Evolutionary conservation across 2,888 invertebrate genomes (phyloP), one percentile per base, ranked within the genome.

Genomic region (Andrena fulva): DNA sequence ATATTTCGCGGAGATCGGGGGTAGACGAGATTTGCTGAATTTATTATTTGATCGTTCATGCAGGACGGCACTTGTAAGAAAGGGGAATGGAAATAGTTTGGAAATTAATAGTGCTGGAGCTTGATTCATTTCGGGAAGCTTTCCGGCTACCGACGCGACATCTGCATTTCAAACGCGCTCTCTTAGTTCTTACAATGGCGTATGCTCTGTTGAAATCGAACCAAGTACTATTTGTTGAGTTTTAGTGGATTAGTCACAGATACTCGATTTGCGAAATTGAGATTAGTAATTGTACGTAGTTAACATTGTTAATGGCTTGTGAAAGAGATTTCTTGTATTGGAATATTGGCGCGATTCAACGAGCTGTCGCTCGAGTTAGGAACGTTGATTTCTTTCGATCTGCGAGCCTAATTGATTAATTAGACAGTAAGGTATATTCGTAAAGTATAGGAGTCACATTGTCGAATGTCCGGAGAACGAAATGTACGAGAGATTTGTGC

Each of bases 81-180:
- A 60, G 6, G 59, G 27, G 20, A 24, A 20, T 20, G 56, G 27
- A 56, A 56, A 27, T 16, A 27, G 60, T 12, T 2, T n/a, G 20
- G 56, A 16, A 59, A 1, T 10, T 1, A 3, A 12, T 63, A 62
- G 62, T 29, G 6, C 35, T 56, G 31, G 8, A 50, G 60, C 64
- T 56, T 72, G 69, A 75, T 76, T 69, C 69, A 66, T 76, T 67
- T 74, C 27, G 54, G 69, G 60, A 76, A 70, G 84, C 64, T 76
- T 84, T 84, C 84, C 84, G 84, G 84, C 79, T 66, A 70, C 71
- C 20, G 52, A 56, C 27, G 72, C 79, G 84, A 84, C 84, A 84
- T 83, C 84, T 84, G 66, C 12, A 7, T 56, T 82, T 80, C 20
- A 62, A 80, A 82, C 60, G 56, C 10, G 54, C 12, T 56, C 35